Conservation (phyloP, 64 coral and sea anemone genomes). For the Catalaphyllia jardinei region DNA sequence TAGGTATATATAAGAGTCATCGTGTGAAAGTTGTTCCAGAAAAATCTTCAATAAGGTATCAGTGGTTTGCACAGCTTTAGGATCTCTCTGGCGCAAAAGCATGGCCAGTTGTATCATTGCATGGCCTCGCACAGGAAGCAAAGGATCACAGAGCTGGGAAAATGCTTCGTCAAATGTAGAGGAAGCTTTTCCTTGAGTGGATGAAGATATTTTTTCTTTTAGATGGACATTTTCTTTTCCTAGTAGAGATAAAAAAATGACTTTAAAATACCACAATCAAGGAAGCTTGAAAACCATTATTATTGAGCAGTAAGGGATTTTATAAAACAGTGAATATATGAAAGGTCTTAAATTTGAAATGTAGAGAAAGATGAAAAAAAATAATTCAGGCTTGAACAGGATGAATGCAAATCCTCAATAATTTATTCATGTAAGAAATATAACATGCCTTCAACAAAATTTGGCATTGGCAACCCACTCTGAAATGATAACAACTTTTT, state of each 20-base stretch:
- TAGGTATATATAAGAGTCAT: constrained; percentile 93
- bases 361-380: too few species aligned
- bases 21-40: constrained; percentile 78
- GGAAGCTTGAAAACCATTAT: too few species aligned
- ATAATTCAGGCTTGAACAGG: too few species aligned
- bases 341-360: too few species aligned
- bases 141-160: constrained; percentile 77
- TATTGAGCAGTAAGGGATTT: too few species aligned
- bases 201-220: not conserved
- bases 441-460: too few species aligned
- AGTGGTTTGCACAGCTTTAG: constrained; percentile 57
- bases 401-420: too few species aligned
- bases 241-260: not conserved
- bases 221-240: not conserved
- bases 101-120: constrained; percentile 77
- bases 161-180: constrained; percentile 73
- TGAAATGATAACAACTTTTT: too few species aligned
- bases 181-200: not conserved
- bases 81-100: constrained; percentile 63
- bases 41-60: constrained; percentile 88
- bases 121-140: constrained; percentile 87
- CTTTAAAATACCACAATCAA: too few species aligned
- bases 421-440: too few species aligned
- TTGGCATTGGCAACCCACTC: too few species aligned
- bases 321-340: too few species aligned